A percentile compares a stretch with the other conserved stretches of the same genome.
phyloP scores from a whole-genome alignment of 2,797 vertebrate genomes.

The Oreonectes daqikongensis region DNA sequence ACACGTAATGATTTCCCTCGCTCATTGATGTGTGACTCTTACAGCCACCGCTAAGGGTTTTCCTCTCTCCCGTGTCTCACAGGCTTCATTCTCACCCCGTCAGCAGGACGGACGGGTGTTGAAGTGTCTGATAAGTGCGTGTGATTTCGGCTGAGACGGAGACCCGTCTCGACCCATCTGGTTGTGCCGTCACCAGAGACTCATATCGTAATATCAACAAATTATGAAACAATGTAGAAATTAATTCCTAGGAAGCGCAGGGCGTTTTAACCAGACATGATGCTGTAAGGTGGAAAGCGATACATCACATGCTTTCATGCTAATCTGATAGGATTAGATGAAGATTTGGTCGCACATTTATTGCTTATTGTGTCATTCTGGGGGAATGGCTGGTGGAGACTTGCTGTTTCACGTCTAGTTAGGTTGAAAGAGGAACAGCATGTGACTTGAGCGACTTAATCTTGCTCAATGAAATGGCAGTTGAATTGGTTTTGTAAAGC shows the following conservation, averaged over 20 bases:
- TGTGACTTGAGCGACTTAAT: too few relatives aligned
- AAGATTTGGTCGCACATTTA: not conserved
- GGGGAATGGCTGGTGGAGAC: too few relatives aligned
- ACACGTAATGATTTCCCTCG: constrained; percentile 53
- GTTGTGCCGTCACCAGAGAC: not conserved
- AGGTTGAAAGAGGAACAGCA: too few relatives aligned
- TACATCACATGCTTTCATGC: not conserved
- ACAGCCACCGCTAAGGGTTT: constrained; percentile 38
- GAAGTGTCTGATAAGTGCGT: constrained; percentile 53
- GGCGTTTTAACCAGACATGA: not conserved
- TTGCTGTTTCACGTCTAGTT: too few relatives aligned
- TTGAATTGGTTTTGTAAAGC: not conserved
- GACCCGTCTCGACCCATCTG: constrained; percentile 4
- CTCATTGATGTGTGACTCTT: constrained; percentile 26
- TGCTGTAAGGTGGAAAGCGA: too few relatives aligned
- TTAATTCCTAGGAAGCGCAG: not conserved
- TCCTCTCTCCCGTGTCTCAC: constrained; percentile 42
- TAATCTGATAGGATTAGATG: not conserved
- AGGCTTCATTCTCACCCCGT: constrained; percentile 55
- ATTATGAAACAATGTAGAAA: not conserved
- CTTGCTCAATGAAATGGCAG: too few relatives aligned
- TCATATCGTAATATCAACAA: not conserved
- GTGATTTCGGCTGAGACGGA: not conserved
- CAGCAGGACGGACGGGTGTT: constrained; percentile 44
- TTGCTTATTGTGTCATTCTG: not conserved